Base-by-base conservation (phyloP, 35 echinoderm and acorn worm species). In the Ophiothrix spiculata region DNA sequence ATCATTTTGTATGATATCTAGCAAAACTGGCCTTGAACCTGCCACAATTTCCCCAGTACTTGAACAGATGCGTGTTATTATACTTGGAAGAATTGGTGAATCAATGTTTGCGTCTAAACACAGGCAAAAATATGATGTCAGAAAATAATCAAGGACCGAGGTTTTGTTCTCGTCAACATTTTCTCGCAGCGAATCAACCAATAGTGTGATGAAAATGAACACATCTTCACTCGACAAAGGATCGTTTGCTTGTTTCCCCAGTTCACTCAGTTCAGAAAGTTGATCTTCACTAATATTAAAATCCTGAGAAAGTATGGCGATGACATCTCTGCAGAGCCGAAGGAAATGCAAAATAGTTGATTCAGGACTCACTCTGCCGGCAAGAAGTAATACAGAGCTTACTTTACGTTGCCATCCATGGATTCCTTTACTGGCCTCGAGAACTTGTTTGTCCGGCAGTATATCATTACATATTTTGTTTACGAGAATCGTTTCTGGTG, bases 21-120 rank as follows among this genome's bases (percentile, higher is more conserved):
- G 15, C 73, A 86, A 32, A 39, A 86, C 84, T 39, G 73, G 38
- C 32, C 84, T 32, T 86, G 84, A 86, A 36, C 84, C 84, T 46
- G 33, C 25, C 25, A 86, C 42, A 0, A 86, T 36, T 32, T 75
- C 32, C 23, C 69, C 84, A 1, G 64, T 14, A 31, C 21, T 39
- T 75, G 37, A 34, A 39, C 64, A 39, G 16, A 86, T 31, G 21
- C 36, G n/a, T 40, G 37, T 40, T 0, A 39, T 75, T 39, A 86
- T 86, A 17, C 77, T 32, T 28, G 64, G 35, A 39, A 86, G 38
- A 6, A 86, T 34, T 31, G 84, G 84, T 12, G 84, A 77, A 1
- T 76, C 84, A 39, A 76, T 15, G 34, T 86, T 46, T 36, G 84
- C 36, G 39, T 76, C 69, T 74, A 86, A 40, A 75, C 84, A 86